Base-by-base conservation (phyloP, 1,140 invertebrate genomes). In the Drosophila pseudoananassae region DNA sequence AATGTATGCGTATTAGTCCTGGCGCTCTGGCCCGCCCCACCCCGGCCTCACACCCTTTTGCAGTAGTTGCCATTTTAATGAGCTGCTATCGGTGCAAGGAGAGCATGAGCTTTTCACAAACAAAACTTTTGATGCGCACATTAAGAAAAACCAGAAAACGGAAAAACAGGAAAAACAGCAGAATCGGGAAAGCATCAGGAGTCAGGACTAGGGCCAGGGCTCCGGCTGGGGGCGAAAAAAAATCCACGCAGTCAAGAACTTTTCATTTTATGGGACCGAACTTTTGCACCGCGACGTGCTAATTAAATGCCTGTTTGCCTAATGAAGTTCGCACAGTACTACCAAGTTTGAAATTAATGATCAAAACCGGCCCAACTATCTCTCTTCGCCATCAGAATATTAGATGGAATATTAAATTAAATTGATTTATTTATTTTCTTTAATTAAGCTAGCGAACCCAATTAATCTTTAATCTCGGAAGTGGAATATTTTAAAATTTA, bases 301-400 rank as follows among this genome's bases (percentile, higher is more conserved):
- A 87, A 88, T 88, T 89, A 88, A 90, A 88, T 89, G 79, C 79
- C 75, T 79, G 75, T 88, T 88, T 90, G 76, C 80, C 78, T 88
- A 88, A 89, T 88, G 84, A 72, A 88, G 84, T 87, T 87, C 76
- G 61, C 71, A 54, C 82, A 54, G 47, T 58, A 69, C 51, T 47
- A 43, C 33, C 63, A 87, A 87, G 64, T 87, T 87, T 79, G 78
- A 88, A 90, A 89, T 77, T 70, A 84, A 89, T 90, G 84, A 77
- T 76, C 56, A 38, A 58, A 40, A 33, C 38, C 64, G 59, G 57
- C 64, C 63, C 55, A 47, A 52, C 82, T 70, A 82, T 64, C 50
- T 47, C 14, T 29, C 14, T 2, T 15, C 4, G 7, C 20, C 8
- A 17, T 45, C 31, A 10, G 33, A 33, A 33, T 27, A 1, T 27